Evolutionary conservation across 2,113 vertebrate species (phyloP).

Genomic region (Oncorhynchus nerka): DNA sequence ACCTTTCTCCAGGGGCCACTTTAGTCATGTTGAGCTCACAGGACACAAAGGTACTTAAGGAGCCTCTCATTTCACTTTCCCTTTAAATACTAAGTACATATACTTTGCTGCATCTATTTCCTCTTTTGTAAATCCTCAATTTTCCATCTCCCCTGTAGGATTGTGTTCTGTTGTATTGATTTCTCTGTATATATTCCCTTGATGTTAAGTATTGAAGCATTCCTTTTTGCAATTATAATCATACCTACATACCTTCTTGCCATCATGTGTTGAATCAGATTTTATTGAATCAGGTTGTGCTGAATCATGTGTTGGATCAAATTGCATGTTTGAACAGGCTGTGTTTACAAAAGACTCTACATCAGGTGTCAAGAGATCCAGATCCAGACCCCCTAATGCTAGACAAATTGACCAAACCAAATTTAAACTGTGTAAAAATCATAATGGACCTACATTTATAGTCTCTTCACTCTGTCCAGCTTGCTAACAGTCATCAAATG

Average conservation of each 20-base stretch:
- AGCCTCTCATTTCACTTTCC: constrained; percentile 12
- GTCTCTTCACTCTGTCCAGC: too few species aligned
- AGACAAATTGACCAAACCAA: too few species aligned
- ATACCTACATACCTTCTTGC: constrained; percentile 1
- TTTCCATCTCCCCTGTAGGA: constrained; percentile 5
- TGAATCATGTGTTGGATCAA: too few species aligned
- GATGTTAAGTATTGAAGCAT: constrained; percentile 22
- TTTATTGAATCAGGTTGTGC: too few species aligned
- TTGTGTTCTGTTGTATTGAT: constrained; percentile 44
- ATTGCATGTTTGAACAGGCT: too few species aligned
- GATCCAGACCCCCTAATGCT: too few species aligned
- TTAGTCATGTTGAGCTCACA: constrained; percentile 26
- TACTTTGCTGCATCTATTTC: constrained; percentile 26
- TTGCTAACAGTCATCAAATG: too few species aligned
- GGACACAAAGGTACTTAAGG: constrained; percentile 40
- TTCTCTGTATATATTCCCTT: constrained; percentile 27
- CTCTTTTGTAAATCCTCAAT: constrained; percentile 6
- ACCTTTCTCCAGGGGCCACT: constrained; percentile 52
- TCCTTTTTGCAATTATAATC: constrained; percentile 12
- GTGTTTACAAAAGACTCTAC: too few species aligned
- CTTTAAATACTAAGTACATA: constrained; percentile 18
- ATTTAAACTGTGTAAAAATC: too few species aligned
- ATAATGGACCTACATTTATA: too few species aligned
- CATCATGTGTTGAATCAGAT: neutral
- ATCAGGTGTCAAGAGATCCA: too few species aligned